These are phyloP conservation scores for Rhodeus uyekii DNA, from an alignment of 2,797 vertebrate genomes.

Conservation along the genomic window DNA sequence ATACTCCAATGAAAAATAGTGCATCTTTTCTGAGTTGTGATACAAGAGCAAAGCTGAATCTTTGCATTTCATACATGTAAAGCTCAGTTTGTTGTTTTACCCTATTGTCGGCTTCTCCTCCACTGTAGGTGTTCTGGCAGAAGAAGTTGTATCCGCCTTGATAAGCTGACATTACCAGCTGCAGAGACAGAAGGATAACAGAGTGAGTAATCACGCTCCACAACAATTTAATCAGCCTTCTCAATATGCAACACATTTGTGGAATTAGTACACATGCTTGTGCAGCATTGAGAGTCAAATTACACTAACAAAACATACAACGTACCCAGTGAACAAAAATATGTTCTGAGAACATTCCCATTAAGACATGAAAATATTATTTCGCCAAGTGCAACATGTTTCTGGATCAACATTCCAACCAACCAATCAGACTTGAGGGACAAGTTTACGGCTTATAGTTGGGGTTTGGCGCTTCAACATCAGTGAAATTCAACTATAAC, in stretches of 20 bases:
- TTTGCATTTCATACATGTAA: background rate
- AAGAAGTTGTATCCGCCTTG: slow-evolving; percentile 89
- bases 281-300: background rate
- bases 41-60: background rate
- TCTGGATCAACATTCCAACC: too few relatives aligned
- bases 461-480: too few relatives aligned
- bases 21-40: too few relatives aligned
- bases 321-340: background rate
- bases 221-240: background rate
- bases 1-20: background rate
- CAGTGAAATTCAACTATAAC: too few relatives aligned
- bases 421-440: too few relatives aligned
- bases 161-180: slow-evolving; percentile 87
- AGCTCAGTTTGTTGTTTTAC: slow-evolving; percentile 66
- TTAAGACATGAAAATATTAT: too few relatives aligned
- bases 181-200: slow-evolving; percentile 53
- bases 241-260: background rate
- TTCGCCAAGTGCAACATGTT: too few relatives aligned
- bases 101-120: slow-evolving; percentile 87
- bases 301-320: background rate
- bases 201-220: background rate
- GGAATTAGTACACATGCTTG: background rate
- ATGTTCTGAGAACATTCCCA: background rate
- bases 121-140: slow-evolving; percentile 91
- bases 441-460: too few relatives aligned